phyloP scores from a whole-genome alignment of 2,113 vertebrate genomes.

The Lycaon pictus region DNA sequence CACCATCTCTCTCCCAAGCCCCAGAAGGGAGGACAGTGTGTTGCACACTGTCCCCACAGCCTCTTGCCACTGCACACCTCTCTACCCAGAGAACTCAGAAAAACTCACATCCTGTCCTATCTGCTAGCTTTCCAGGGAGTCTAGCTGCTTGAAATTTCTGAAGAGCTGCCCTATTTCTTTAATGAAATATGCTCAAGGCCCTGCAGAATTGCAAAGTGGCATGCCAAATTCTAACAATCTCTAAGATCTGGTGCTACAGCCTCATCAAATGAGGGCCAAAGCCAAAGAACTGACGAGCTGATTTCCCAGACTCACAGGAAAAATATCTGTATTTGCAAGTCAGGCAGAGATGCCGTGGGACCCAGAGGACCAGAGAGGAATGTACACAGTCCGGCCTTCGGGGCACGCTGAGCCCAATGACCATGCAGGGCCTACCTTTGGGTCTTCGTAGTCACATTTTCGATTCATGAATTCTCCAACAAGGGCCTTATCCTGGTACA shows the following conservation, averaged over 20 bases:
- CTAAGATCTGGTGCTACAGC: background rate
- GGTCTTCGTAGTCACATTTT: conserved; percentile 89
- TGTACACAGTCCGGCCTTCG: background rate
- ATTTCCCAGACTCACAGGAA: background rate
- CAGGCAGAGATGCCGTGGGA: background rate
- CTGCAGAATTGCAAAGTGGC: background rate
- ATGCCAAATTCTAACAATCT: background rate
- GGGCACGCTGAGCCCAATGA: background rate
- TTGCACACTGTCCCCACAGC: background rate
- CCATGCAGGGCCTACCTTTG: conserved; percentile 86
- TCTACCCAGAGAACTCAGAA: background rate
- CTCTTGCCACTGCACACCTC: rapidly evolving
- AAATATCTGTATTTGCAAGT: background rate
- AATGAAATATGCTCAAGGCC: background rate
- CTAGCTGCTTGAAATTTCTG: background rate
- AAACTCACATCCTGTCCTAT: background rate
- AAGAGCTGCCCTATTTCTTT: background rate
- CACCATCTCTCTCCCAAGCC: rapidly evolving
- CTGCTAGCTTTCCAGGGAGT: background rate
- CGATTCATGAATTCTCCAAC: conserved; percentile 90
- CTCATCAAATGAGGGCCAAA: background rate
- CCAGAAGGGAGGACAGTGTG: background rate
- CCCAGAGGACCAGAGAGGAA: background rate
- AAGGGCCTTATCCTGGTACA: conserved; percentile 95
- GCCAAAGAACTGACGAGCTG: background rate